phyloP scores from a whole-genome alignment of 2,113 vertebrate genomes.

The Forbesichthys papilliferus region DNA sequence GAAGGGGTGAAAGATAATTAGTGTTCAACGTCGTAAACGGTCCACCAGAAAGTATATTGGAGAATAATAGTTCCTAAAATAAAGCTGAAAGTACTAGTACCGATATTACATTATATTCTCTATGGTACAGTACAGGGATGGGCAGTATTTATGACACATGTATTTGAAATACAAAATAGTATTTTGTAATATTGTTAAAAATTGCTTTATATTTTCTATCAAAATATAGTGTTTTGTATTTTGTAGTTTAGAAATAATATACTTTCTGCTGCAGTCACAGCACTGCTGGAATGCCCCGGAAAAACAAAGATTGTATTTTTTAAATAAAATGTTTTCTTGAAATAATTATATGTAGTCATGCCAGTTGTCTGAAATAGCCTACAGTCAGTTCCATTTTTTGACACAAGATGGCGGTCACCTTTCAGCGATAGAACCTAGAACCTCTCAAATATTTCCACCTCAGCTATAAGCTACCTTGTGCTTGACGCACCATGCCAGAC shows the following conservation, averaged over 20 bases:
- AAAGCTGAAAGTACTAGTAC: background rate
- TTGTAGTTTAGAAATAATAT: too few species aligned
- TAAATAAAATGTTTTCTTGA: slow-evolving; percentile 31
- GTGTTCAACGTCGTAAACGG: slow-evolving; percentile 37
- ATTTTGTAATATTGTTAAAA: too few species aligned
- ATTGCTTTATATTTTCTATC: too few species aligned
- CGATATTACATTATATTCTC: too few species aligned
- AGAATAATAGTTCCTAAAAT: slow-evolving; percentile 33
- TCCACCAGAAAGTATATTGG: background rate
- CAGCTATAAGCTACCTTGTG: background rate
- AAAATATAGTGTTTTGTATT: too few species aligned
- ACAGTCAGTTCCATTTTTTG: slow-evolving; percentile 17
- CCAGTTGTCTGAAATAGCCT: background rate
- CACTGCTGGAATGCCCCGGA: background rate
- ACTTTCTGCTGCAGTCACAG: slow-evolving; percentile 20
- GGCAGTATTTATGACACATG: too few species aligned
- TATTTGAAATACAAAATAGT: too few species aligned
- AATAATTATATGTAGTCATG: too few species aligned
- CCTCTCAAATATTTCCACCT: background rate
- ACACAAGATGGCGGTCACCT: slow-evolving; percentile 64
- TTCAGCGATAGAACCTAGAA: slow-evolving; percentile 23
- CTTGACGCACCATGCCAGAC: background rate
- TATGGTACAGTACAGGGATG: too few species aligned
- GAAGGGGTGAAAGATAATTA: slow-evolving; percentile 54
- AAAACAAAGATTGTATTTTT: slow-evolving; percentile 4